phyloP scores from a whole-genome alignment of 2,888 invertebrate species.

The Lochmaea crataegi region DNA sequence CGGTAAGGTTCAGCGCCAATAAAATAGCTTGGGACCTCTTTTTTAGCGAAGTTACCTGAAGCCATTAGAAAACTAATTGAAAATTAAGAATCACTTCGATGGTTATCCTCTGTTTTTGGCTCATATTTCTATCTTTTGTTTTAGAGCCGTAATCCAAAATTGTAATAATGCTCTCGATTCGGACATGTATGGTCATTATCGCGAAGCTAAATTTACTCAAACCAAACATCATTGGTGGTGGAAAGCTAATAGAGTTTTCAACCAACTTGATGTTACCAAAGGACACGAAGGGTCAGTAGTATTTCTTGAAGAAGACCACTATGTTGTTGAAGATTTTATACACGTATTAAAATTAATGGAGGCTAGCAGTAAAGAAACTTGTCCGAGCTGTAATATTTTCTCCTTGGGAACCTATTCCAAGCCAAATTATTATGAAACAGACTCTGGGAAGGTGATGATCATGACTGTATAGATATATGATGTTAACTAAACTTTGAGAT shows the following conservation, averaged over 20 bases:
- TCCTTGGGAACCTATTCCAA: slow-evolving; percentile 96
- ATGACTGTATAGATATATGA: too few species aligned
- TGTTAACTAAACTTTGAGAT: too few species aligned
- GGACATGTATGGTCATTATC: slow-evolving; percentile 96
- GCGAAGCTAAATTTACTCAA: slow-evolving; percentile 96
- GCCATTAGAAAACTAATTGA: too few species aligned
- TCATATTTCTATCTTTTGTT: slow-evolving; percentile 45
- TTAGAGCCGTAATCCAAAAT: slow-evolving; percentile 82
- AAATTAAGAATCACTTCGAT: too few species aligned
- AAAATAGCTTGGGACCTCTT: too few species aligned
- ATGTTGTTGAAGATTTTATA: slow-evolving; percentile 95
- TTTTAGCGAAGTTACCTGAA: too few species aligned
- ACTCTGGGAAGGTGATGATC: slow-evolving; percentile 71
- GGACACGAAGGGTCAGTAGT: slow-evolving; percentile 89
- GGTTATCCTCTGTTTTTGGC: too few species aligned
- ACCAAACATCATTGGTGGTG: slow-evolving; percentile 99
- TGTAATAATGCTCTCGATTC: slow-evolving; percentile 94
- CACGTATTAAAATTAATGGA: slow-evolving; percentile 87
- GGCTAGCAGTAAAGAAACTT: slow-evolving; percentile 79
- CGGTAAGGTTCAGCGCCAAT: too few species aligned
- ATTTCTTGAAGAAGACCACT: slow-evolving; percentile 98
- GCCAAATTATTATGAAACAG: slow-evolving; percentile 87
- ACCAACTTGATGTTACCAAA: slow-evolving; percentile 85
- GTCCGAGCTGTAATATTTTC: slow-evolving; percentile 90
- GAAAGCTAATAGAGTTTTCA: slow-evolving; percentile 96